Conservation (phyloP, 1,140 invertebrate genomes). For the Dreissena polymorpha region DNA sequence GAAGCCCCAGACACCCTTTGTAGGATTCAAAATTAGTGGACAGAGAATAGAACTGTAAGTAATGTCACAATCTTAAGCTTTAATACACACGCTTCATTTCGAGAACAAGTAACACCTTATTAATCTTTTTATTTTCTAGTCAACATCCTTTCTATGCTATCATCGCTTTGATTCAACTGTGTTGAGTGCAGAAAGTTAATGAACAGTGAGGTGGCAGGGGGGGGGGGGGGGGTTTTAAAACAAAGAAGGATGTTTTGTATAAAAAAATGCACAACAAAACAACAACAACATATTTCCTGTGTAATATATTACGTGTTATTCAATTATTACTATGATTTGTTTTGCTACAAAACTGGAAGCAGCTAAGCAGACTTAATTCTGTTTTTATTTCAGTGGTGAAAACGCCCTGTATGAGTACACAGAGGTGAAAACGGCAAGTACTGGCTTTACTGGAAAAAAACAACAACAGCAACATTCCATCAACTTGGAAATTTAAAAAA, state of each 20-base stretch:
- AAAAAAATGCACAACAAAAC: too few relatives aligned
- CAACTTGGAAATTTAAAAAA: neutral
- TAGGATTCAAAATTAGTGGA: too few relatives aligned
- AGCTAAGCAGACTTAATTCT: neutral
- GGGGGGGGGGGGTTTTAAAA: too few relatives aligned
- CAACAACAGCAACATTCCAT: neutral
- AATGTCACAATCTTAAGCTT: neutral
- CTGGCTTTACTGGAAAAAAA: conserved; percentile 67
- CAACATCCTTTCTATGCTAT: neutral
- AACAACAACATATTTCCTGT: too few relatives aligned
- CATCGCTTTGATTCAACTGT: neutral
- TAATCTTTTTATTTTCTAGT: too few relatives aligned
- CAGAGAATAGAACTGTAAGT: too few relatives aligned
- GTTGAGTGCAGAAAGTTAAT: neutral
- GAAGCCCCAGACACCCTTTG: too few relatives aligned
- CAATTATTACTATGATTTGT: too few relatives aligned
- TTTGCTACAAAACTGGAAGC: neutral
- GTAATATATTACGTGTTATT: too few relatives aligned
- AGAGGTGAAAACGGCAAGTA: conserved; percentile 50
- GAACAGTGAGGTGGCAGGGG: too few relatives aligned
- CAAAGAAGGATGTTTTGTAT: too few relatives aligned
- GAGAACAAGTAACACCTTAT: neutral
- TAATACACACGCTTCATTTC: neutral
- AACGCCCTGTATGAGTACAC: too few relatives aligned
- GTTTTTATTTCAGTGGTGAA: conserved; percentile 68